These are phyloP conservation scores for Lepidocolaptes lacrymiger DNA, from an alignment of 2,797 vertebrate species.

Conservation along the genomic window DNA sequence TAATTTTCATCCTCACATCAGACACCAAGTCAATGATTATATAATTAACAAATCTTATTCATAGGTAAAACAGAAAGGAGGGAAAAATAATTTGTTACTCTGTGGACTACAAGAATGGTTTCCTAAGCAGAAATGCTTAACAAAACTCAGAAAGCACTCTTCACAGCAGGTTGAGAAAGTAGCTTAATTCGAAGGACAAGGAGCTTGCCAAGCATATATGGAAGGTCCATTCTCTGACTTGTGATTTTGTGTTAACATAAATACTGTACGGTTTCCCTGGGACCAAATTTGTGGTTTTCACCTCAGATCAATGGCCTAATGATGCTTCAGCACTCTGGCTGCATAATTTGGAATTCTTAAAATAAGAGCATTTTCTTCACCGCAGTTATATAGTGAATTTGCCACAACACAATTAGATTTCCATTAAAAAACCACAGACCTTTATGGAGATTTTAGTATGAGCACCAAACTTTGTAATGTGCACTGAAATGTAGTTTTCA, in stretches of 20 bases:
- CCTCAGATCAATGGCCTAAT: background rate
- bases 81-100: constrained; percentile 22
- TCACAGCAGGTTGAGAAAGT: constrained; percentile 11
- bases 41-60: constrained; percentile 41
- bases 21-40: background rate
- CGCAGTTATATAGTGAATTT: no score
- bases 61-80: constrained; percentile 16
- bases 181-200: constrained; percentile 43
- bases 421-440: background rate
- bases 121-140: constrained; percentile 13
- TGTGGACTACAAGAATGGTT: background rate
- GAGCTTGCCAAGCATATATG: background rate
- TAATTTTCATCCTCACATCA: constrained; percentile 37
- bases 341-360: background rate
- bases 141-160: constrained; percentile 10
- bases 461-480: background rate
- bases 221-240: constrained; percentile 12
- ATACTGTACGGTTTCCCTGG: background rate
- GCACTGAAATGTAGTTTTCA: background rate
- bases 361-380: background rate
- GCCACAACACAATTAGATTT: background rate
- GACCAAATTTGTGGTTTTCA: constrained; percentile 35
- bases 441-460: background rate
- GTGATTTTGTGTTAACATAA: constrained; percentile 27
- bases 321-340: background rate